Base-by-base conservation (phyloP, 2,113 vertebrate genomes). In the Parus major region DNA sequence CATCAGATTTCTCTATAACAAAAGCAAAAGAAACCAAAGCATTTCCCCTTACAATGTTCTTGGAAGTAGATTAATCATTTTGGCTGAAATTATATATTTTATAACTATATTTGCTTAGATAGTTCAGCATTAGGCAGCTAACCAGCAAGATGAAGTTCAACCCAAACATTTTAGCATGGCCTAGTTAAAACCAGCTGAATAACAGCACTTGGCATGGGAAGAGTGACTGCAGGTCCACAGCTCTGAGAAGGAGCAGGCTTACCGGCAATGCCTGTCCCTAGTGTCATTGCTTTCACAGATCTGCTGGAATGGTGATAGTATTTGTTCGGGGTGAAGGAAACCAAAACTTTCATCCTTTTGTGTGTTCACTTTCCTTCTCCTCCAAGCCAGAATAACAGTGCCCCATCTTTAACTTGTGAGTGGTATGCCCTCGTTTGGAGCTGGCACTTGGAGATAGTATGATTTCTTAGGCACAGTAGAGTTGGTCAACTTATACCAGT, bases 1-100 rank as follows among this genome's bases (percentile, higher is more conserved):
- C 92, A 95, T 95, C 95, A 96, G 90, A 96, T 97, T 95, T 91
- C 86, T 71, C 65, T 69, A 72, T 93, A 90, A 90, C 86, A 76
- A 96, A 96, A 95, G 86, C 72, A 94, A 88, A 80, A 91, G 68
- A 94, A 97, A 94, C 90, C 88, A 33, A 93, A 86, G 72, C 25
- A 92, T 93, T 96, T 97, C 60, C 88, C 61, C 65, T 94, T 90
- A 90, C 90, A 78, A 61, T 68, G 77, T 88, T 88, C 88, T 93
- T 96, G 95, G 95, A 96, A 96, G 42, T 7, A 66, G 86, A 93
- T 96, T 41, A 95, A 94, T 81, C 53, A 39, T 68, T 92, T 96
- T 82, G 90, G 82, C 69, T 92, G 92, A 92, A 94, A 97, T 92
- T n/a, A 90, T 86, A 36, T 90, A 94, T 92, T 94, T 94, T 92